Evolutionary conservation across 1,140 invertebrate species (phyloP).

Genomic region (Batillaria attramentaria): DNA sequence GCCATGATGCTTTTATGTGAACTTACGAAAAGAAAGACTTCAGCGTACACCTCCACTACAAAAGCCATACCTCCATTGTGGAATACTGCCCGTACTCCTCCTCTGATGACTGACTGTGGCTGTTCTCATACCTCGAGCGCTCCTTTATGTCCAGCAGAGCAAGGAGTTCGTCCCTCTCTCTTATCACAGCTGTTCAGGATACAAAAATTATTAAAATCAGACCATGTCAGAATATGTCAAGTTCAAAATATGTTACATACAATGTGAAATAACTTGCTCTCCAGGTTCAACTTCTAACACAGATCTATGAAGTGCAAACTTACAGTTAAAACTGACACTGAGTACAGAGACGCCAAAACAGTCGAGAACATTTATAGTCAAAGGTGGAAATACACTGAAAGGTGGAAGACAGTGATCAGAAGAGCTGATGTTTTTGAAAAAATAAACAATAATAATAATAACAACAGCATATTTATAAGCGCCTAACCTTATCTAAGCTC

Average conservation of each 20-base stretch:
- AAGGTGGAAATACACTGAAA: too few relatives aligned
- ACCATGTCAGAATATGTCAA: not conserved
- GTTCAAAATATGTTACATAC: not conserved
- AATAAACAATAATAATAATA: too few relatives aligned
- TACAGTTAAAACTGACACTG: not conserved
- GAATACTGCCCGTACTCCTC: conserved; percentile 61
- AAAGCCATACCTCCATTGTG: conserved; percentile 63
- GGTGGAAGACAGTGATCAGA: too few relatives aligned
- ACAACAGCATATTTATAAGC: too few relatives aligned
- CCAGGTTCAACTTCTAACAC: not conserved
- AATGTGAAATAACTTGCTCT: not conserved
- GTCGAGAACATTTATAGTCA: too few relatives aligned
- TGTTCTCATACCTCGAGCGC: conserved; percentile 57
- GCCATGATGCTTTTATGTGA: too few relatives aligned
- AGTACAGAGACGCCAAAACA: too few relatives aligned
- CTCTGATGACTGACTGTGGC: conserved; percentile 51
- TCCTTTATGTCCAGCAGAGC: conserved; percentile 67
- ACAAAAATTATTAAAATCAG: not conserved
- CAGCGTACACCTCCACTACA: too few relatives aligned
- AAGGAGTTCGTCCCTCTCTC: conserved; percentile 67
- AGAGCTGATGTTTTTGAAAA: too few relatives aligned
- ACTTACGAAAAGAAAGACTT: too few relatives aligned
- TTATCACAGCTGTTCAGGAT: conserved; percentile 56
- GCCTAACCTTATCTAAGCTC: too few relatives aligned
- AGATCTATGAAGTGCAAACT: not conserved